Conservation (phyloP, 2,888 invertebrate genomes). For the Phengaris alcon region DNA sequence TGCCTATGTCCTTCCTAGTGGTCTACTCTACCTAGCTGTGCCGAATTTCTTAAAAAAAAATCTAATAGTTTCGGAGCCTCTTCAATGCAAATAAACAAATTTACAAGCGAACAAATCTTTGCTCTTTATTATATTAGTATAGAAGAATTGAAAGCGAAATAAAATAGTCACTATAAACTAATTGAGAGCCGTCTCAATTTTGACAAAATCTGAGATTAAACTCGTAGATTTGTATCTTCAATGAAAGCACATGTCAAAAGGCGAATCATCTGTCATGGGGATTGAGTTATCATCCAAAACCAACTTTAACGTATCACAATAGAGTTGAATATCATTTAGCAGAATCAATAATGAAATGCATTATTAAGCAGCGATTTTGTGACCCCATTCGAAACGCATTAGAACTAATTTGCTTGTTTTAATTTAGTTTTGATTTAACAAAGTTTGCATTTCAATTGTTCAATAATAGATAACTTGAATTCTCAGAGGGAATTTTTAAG, state of each 20-base stretch:
- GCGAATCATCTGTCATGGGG: slow-evolving; percentile 58
- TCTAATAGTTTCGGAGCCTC: too few species aligned
- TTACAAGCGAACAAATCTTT: too few species aligned
- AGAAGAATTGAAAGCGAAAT: background rate
- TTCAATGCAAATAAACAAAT: too few species aligned
- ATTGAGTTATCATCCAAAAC: slow-evolving; percentile 39
- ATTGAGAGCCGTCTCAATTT: slow-evolving; percentile 35
- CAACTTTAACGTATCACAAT: slow-evolving; percentile 12
- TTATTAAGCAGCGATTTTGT: slow-evolving; percentile 68
- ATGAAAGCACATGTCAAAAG: slow-evolving; percentile 59
- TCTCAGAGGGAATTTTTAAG: slow-evolving; percentile 34
- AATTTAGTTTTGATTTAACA: slow-evolving; percentile 74
- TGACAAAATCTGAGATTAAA: slow-evolving; percentile 58
- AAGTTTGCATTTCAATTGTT: slow-evolving; percentile 71
- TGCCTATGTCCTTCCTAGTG: too few species aligned
- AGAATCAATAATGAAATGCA: slow-evolving; percentile 56
- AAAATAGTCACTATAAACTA: background rate
- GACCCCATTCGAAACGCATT: slow-evolving; percentile 72
- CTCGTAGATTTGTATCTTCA: slow-evolving; percentile 54
- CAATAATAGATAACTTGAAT: slow-evolving; percentile 44
- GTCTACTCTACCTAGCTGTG: too few species aligned
- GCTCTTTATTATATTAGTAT: background rate
- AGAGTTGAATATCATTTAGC: slow-evolving; percentile 37
- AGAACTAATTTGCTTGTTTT: slow-evolving; percentile 74
- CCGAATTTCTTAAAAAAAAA: too few species aligned